phyloP scores from a whole-genome alignment of 2,797 vertebrate species.

The Malurus leucopterus region DNA sequence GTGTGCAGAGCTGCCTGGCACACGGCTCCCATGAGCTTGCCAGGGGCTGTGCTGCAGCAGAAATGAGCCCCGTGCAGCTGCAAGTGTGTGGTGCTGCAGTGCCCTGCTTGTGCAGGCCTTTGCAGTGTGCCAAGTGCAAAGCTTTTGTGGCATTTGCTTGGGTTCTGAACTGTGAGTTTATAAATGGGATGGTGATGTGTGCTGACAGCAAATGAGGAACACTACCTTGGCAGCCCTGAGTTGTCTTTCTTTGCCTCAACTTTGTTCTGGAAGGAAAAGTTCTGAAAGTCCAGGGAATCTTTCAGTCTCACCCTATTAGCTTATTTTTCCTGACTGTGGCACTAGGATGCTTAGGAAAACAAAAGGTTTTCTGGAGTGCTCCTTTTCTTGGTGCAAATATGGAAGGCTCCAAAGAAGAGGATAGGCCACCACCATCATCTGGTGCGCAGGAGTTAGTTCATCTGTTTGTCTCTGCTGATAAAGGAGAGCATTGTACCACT shows the following conservation, averaged over 20 bases:
- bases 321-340: neutral
- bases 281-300: neutral
- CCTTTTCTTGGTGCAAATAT: neutral
- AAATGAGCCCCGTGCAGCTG: neutral
- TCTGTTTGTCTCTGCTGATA: neutral
- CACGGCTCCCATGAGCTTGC: rapidly evolving
- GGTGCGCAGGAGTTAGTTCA: neutral
- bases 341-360: neutral
- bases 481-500: neutral
- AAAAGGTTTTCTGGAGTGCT: neutral
- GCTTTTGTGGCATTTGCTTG: neutral
- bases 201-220: neutral
- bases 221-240: neutral
- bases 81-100: neutral
- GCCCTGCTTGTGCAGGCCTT: neutral
- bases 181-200: too few relatives aligned
- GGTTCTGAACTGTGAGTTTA: neutral
- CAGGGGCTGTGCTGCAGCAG: neutral
- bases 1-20: rapidly evolving
- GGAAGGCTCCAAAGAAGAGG: neutral
- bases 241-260: neutral
- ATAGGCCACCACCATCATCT: neutral
- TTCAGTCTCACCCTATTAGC: neutral
- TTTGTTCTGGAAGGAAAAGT: neutral
- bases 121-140: neutral